A percentile compares a stretch with the other conserved stretches of the same genome.
These are phyloP conservation scores for Crocallis elinguaria DNA, from an alignment of 2,888 invertebrate species.

Conservation along the genomic window DNA sequence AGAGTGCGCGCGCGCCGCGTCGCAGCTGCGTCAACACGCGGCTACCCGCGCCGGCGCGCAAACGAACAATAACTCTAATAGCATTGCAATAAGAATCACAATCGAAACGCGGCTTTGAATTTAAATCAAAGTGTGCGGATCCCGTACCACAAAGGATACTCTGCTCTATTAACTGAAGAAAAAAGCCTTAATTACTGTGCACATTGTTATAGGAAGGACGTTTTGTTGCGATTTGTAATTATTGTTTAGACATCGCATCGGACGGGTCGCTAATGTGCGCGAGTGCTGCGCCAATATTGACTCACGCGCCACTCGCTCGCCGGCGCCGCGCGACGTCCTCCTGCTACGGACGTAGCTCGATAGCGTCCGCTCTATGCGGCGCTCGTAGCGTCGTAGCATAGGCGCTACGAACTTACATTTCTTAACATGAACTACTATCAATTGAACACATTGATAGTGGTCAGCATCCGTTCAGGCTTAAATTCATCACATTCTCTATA, in stretches of 20 bases:
- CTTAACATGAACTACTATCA: too few relatives aligned
- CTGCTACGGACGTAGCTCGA: too few relatives aligned
- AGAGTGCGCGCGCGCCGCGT: constrained; percentile 26
- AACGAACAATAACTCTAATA: neutral
- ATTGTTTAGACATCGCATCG: constrained; percentile 32
- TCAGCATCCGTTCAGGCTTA: neutral
- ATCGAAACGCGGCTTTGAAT: neutral
- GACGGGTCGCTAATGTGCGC: constrained; percentile 39
- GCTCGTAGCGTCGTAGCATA: too few relatives aligned
- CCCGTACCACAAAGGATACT: neutral
- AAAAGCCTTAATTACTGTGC: neutral
- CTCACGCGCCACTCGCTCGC: constrained; percentile 8
- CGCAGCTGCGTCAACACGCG: constrained; percentile 31
- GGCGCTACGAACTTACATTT: too few relatives aligned
- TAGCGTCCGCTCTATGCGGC: too few relatives aligned
- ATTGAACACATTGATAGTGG: too few relatives aligned
- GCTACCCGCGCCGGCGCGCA: constrained; percentile 2
- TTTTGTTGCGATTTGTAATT: constrained; percentile 25
- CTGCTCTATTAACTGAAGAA: neutral
- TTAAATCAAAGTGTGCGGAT: neutral
- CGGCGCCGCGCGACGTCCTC: too few relatives aligned
- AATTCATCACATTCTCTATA: neutral
- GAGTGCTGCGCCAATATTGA: constrained; percentile 51
- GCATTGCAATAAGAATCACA: neutral
- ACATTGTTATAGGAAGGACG: neutral